Evolutionary conservation across 1,140 invertebrate genomes (phyloP).

Genomic region (Aphaenogaster rudis): DNA sequence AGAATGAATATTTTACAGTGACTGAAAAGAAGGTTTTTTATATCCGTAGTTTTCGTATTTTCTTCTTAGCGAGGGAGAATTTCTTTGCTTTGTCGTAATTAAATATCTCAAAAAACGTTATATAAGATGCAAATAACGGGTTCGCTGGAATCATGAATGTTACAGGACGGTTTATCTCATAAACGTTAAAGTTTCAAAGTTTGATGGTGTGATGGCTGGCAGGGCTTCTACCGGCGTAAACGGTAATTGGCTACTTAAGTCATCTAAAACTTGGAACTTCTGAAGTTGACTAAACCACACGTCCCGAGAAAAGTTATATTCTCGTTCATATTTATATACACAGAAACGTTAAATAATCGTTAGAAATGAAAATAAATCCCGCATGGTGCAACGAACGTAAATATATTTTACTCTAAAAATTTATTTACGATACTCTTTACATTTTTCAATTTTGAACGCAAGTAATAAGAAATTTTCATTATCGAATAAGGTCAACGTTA

Average conservation of each 20-base stretch:
- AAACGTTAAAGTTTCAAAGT: conserved; percentile 73
- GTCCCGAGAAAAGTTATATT: conserved; percentile 26
- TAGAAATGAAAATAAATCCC: neutral
- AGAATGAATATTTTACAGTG: neutral
- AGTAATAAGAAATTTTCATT: conserved; percentile 10
- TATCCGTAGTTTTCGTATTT: neutral
- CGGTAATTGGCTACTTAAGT: conserved; percentile 54
- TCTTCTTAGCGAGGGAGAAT: neutral
- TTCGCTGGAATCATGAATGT: conserved; percentile 31
- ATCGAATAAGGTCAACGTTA: neutral
- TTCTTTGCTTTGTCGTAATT: neutral
- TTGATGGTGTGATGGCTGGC: conserved; percentile 57
- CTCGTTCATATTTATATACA: neutral
- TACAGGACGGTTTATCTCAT: conserved; percentile 54
- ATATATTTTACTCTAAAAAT: neutral
- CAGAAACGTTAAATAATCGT: neutral
- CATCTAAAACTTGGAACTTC: conserved; percentile 45
- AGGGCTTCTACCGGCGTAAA: conserved; percentile 27
- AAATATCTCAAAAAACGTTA: neutral
- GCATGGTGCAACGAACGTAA: neutral
- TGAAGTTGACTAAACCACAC: neutral
- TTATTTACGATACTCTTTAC: neutral
- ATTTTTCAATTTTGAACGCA: neutral
- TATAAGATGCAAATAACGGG: conserved; percentile 44
- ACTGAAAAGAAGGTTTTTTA: neutral